Evolutionary conservation across 1,140 invertebrate species (phyloP), one percentile per base, ranked within the genome.

Genomic region (Anastatus disparis): DNA sequence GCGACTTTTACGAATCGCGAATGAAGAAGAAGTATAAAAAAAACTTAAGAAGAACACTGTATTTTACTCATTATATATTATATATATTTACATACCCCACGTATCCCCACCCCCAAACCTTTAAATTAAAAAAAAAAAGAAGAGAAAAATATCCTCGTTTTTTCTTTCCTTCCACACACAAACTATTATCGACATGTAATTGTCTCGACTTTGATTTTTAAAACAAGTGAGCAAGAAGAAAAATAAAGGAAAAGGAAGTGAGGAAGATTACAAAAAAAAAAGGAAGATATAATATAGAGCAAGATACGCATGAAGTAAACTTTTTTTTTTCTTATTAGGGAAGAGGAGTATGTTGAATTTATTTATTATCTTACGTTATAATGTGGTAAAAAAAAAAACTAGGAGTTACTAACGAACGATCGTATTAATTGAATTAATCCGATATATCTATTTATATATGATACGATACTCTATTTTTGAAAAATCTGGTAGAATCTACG

Each of bases 371-470:
- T 64, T n/a, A 44, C 52, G 12, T 67, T 67, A 67, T 58, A 58
- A 67, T 67, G 27, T 48, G 42, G 65, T 58, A 58, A 67, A 55
- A 13, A 48, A 58, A 42, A 46, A 62, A 9, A n/a, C n/a, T n/a
- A 48, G 58, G 12, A 35, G 40, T 53, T 53, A 70, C 58, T 46
- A 70, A 70, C 67, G 67, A 70, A 70, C 58, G 67, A 70, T 17
- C 24, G 31, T 52, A 52, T 52, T 6, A 29, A 9, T 67, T 35
- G 6, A 64, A 31, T 65, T 65, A 8, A 65, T 40, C 2, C 31
- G 48, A 53, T 50, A 9, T 52, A 26, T 46, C 4, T 42, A 59
- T 59, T 38, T 17, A 26, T 53, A 35, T 35, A 42, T 63, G 27
- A 48, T 48, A 31, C 24, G 50, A 65, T n/a, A 66, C n/a, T n/a